A percentile compares a stretch with the other conserved stretches of the same genome.
Conservation (phyloP, 2,888 invertebrate genomes). For the Tenodera sinensis region DNA sequence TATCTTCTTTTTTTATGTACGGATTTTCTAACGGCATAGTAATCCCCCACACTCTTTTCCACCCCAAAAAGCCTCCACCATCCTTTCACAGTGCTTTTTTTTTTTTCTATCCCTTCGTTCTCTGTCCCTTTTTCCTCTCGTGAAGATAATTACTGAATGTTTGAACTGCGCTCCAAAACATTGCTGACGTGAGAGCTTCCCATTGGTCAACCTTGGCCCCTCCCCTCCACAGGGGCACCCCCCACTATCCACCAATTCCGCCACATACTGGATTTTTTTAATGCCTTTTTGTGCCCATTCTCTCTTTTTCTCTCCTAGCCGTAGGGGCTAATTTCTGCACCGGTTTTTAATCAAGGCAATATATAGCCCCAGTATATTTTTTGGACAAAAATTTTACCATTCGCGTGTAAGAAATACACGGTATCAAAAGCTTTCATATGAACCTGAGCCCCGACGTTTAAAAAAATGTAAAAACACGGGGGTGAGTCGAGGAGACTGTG, state of each 20-base stretch:
- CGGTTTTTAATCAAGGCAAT: slow-evolving; percentile 16
- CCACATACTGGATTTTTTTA: background rate
- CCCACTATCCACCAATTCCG: background rate
- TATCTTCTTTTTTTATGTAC: background rate
- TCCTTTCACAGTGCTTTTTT: background rate
- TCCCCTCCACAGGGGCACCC: slow-evolving; percentile 1
- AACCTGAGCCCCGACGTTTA: background rate
- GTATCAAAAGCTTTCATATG: slow-evolving; percentile 13
- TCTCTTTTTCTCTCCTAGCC: background rate
- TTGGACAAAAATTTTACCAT: slow-evolving; percentile 10
- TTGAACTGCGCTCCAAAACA: slow-evolving; percentile 15
- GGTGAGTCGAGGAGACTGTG: background rate
- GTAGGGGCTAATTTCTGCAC: slow-evolving; percentile 14
- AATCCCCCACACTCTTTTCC: background rate
- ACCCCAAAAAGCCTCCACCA: background rate
- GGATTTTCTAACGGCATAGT: background rate
- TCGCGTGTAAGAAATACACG: slow-evolving; percentile 16
- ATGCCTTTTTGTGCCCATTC: background rate
- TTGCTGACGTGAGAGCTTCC: background rate
- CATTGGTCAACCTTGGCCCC: slow-evolving; percentile 3
- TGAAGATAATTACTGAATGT: slow-evolving; percentile 4
- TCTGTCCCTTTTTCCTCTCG: background rate
- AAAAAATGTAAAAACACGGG: background rate
- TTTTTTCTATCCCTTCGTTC: background rate
- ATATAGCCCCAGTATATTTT: slow-evolving; percentile 3